Base-by-base conservation (phyloP, 2,888 invertebrate species). In the Dromius quadrimaculatus region DNA sequence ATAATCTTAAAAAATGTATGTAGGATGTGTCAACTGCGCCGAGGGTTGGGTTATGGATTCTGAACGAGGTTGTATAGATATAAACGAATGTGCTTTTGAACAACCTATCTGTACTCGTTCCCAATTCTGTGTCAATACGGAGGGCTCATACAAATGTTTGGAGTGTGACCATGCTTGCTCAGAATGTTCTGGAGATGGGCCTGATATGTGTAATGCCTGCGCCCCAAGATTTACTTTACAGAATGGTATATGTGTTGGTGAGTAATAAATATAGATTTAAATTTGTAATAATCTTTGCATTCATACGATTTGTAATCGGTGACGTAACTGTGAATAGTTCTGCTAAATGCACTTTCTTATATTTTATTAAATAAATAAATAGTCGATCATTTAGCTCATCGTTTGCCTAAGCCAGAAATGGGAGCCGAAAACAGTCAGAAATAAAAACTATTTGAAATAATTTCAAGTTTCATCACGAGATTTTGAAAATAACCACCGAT, bases 101-200 rank as follows among this genome's bases (percentile, higher is more conserved):
- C 81, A 83, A 11, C 75, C 84, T 3, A 83, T 82, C 61, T 91
- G 89, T 76, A 84, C 83, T 0, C 83, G 85, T 1, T 87, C 91
- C 77, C 88, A 95, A 78, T 96, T 95, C 80, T 97, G 97, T 80
- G 87, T 94, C 2, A 97, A 97, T 80, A 92, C 90, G 8, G 92
- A 94, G 64, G 97, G 97, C 4, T 92, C 93, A 0, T 94, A 87
- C 78, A 83, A 85, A 6, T 97, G 97, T 82, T 82, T 91, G 84
- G 89, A 86, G 61, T 97, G 97, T 83, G 95, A 97, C 82, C 89
- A 86, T 76, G 88, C 95, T 0, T 97, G 97, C 79, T 83, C 87
- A 50, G 90, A 91, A 0, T 97, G 97, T 79, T 87, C 88, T 63
- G 95, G 95, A 0, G 94, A 94, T 81, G 97, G 97, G 0, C 94